Conservation (phyloP, 2,797 vertebrate genomes). For the Rallus crepitans region DNA sequence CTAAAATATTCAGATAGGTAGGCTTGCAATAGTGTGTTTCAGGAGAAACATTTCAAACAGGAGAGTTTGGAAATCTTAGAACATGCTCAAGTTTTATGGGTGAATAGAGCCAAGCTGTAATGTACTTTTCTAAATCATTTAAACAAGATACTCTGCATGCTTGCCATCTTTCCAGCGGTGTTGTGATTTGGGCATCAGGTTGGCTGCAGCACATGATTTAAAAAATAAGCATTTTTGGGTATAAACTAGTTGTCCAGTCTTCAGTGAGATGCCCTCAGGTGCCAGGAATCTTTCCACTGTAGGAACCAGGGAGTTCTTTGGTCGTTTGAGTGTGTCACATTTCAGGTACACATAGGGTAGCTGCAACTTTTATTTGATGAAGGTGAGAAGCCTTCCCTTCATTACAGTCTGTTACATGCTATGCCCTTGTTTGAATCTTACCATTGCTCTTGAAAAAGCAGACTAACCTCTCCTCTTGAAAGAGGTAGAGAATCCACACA, state of each 20-base stretch:
- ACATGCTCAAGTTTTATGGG: neutral
- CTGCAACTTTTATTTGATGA: neutral
- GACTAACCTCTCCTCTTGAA: neutral
- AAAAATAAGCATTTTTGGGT: neutral
- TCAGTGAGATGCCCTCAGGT: neutral
- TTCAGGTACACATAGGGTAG: neutral
- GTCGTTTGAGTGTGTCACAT: neutral
- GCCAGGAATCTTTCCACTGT: accelerated
- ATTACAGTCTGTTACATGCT: neutral
- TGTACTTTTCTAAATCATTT: neutral
- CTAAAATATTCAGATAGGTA: neutral
- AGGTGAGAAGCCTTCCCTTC: neutral
- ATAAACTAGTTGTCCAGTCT: neutral
- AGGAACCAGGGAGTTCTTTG: neutral
- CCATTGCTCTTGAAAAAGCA: neutral
- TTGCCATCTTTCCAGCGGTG: neutral
- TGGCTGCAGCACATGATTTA: neutral
- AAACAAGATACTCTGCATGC: neutral
- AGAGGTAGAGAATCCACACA: neutral
- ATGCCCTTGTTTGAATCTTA: neutral
- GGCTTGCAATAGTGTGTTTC: neutral
- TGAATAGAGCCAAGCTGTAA: neutral
- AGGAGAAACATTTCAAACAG: neutral
- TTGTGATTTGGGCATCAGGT: neutral
- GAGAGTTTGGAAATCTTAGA: neutral